Evolutionary conservation across 2,113 vertebrate species (phyloP).

Genomic region (Chunga burmeisteri): DNA sequence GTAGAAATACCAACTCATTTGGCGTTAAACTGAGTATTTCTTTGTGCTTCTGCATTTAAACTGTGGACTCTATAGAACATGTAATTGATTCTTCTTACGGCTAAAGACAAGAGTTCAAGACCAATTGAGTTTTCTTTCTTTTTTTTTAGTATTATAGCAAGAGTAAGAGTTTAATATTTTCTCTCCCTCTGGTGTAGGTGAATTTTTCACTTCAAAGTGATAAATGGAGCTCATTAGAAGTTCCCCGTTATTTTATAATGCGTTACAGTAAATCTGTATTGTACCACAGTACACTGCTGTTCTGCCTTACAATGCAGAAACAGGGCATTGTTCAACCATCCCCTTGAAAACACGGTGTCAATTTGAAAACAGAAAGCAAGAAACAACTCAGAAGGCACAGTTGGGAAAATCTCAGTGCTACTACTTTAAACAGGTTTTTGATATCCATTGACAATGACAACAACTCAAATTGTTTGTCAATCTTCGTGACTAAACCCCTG

Average conservation of each 20-base stretch:
- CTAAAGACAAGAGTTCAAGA: not conserved
- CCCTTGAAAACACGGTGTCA: not conserved
- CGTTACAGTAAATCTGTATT: not conserved
- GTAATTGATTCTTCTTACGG: not conserved
- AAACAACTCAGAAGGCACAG: not conserved
- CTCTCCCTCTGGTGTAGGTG: not conserved
- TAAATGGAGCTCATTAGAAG: slow-evolving; percentile 2
- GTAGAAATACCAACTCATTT: not conserved
- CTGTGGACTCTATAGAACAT: not conserved
- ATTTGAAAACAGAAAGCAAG: not conserved
- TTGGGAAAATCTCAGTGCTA: not conserved
- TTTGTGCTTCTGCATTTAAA: not conserved
- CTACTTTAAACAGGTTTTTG: not conserved
- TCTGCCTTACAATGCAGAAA: not conserved
- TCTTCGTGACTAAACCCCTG: not conserved
- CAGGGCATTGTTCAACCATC: not conserved
- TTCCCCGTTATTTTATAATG: not conserved
- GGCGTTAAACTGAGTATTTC: not conserved
- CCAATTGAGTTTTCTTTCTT: not conserved
- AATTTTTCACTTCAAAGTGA: slow-evolving; percentile 17
- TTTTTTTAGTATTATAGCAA: not conserved
- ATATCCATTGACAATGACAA: not conserved
- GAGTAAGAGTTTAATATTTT: not conserved
- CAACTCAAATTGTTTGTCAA: not conserved
- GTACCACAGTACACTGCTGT: not conserved